Evolutionary conservation across 2,113 vertebrate species (phyloP), one percentile per base, ranked within the genome.

Genomic region (Macquaria australasica): DNA sequence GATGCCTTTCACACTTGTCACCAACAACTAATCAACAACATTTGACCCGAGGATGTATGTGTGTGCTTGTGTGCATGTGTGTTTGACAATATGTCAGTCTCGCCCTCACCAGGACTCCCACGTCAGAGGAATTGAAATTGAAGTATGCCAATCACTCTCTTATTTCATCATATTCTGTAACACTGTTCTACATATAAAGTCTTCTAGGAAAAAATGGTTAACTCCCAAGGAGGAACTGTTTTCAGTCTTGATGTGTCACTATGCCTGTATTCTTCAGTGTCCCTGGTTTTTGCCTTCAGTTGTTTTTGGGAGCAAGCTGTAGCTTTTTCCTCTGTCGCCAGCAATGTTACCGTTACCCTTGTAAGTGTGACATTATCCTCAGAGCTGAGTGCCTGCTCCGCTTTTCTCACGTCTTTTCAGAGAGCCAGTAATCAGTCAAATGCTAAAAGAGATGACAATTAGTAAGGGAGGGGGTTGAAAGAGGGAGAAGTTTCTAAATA

Each of bases 401-500:
- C 77, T 71, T 90, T 86, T 89, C 83, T 66, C 88, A 85, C 67
- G 14, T 92, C 86, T 86, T 89, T 88, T 79, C 88, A 85, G 79
- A 87, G 90, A 89, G 84, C 75, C 88, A 89, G 92, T 92, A 91
- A 92, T 93, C 90, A 89, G 92, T 93, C 90, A 93, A 90, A 86
- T 0, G 78, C 91, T 86, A 87, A 90, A 90, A 88, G 88, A 92
- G 82, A 92, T 86, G 89, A 94, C 90, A 92, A 93, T 93, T 93
- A 92, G 87, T 88, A 81, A 68, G 53, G 81, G 84, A 84, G 72
- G 87, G 82, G 79, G 85, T 55, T 87, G 87, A 83, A 85, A 78
- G 90, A 88, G 90, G 93, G 94, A 91, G 91, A 93, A 92, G 89
- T 91, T 94, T 95, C 92, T 95, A 95, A 94, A 94, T 93, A 82